phyloP scores from a whole-genome alignment of 1,140 invertebrate genomes.

The Drosophila rufa region DNA sequence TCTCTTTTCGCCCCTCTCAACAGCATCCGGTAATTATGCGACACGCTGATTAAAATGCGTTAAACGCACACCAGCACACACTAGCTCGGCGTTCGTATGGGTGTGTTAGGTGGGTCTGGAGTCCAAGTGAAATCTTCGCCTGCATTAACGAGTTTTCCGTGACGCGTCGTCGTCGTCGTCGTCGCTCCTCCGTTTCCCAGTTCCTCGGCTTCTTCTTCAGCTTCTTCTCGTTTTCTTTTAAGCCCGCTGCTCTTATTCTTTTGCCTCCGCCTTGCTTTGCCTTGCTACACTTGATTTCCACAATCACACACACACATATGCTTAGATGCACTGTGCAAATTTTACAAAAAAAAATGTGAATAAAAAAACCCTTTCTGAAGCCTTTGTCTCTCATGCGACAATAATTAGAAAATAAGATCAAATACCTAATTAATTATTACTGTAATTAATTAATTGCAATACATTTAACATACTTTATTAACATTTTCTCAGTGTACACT shows the following conservation, averaged over 20 bases:
- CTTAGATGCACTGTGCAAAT: slow-evolving; percentile 2
- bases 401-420: neutral
- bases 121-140: slow-evolving; percentile 78
- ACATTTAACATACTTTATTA: no score
- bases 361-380: neutral
- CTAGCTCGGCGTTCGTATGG: neutral
- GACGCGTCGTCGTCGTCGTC: slow-evolving; percentile 54
- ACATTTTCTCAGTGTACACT: slow-evolving; percentile 2
- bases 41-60: slow-evolving; percentile 83
- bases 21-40: slow-evolving; percentile 83
- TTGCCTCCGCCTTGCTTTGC: slow-evolving; percentile 56
- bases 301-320: slow-evolving; percentile 41
- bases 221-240: slow-evolving; percentile 57
- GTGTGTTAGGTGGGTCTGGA: slow-evolving; percentile 72
- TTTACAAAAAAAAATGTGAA: neutral
- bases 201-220: slow-evolving; percentile 40
- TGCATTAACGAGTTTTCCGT: slow-evolving; percentile 82
- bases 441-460: neutral
- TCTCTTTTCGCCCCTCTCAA: slow-evolving; percentile 44
- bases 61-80: slow-evolving; percentile 55
- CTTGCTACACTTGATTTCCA: slow-evolving; percentile 79
- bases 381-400: no score
- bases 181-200: slow-evolving; percentile 61
- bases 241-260: slow-evolving; percentile 75
- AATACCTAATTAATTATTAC: neutral